These are phyloP conservation scores for Leptocoma aspasia DNA, from an alignment of 2,113 vertebrate genomes.

Conservation along the genomic window DNA sequence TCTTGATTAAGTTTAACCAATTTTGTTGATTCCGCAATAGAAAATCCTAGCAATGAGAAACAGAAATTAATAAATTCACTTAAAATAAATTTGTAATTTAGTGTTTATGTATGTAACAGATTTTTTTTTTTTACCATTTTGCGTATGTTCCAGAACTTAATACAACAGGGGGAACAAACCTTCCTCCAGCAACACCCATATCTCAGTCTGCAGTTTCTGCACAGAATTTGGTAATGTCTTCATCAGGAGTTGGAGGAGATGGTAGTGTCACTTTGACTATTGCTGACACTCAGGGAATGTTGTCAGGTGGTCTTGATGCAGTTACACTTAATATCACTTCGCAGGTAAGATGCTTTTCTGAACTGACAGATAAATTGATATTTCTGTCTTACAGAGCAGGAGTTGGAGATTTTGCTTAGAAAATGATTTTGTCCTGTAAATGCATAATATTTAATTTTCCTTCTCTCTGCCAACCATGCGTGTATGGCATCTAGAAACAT, in stretches of 20 bases:
- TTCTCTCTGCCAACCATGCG: not conserved
- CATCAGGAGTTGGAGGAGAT: constrained; percentile 83
- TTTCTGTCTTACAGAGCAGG: not conserved
- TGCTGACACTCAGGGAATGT: constrained; percentile 91
- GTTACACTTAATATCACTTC: constrained; percentile 92
- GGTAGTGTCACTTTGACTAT: constrained; percentile 92
- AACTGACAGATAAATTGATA: not conserved
- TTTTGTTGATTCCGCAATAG: not conserved
- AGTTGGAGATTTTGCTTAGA: not conserved
- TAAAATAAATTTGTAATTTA: not conserved
- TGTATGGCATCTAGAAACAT: not conserved
- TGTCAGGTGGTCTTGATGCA: constrained; percentile 84
- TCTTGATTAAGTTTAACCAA: not conserved
- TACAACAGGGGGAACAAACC: constrained; percentile 71
- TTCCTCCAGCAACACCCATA: constrained; percentile 79
- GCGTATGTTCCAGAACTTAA: constrained; percentile 65
- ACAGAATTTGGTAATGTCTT: constrained; percentile 92
- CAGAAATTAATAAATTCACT: not conserved
- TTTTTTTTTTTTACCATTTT: not conserved
- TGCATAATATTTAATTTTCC: not conserved
- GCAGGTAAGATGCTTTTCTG: constrained; percentile 74
- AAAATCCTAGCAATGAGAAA: not conserved
- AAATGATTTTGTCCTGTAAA: not conserved
- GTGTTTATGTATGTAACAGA: not conserved
- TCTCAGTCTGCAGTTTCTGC: constrained; percentile 80